phyloP scores from a whole-genome alignment of 2,113 vertebrate species.

The Trichomycterus rosablanca region DNA sequence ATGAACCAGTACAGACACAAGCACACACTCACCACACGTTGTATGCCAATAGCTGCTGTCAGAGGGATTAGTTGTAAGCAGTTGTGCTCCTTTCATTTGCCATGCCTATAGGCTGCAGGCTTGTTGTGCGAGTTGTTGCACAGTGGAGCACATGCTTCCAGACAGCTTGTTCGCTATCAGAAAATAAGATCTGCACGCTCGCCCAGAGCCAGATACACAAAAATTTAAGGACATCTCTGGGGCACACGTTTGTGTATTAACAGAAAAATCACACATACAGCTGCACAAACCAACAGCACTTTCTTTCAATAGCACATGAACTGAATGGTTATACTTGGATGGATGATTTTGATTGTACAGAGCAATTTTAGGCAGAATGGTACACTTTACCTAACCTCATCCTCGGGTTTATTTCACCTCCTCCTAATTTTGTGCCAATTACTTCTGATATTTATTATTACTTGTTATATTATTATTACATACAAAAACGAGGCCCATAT shows the following conservation, averaged over 20 bases:
- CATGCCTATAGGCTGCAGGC: conserved; percentile 33
- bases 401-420: too few relatives aligned
- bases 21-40: conserved; percentile 27
- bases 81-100: conserved; percentile 37
- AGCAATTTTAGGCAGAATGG: too few relatives aligned
- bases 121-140: conserved; percentile 35
- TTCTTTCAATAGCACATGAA: too few relatives aligned
- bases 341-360: too few relatives aligned
- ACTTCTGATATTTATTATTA: conserved; percentile 1
- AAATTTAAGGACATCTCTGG: conserved; percentile 42
- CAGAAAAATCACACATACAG: conserved; percentile 15
- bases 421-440: too few relatives aligned
- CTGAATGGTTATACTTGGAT: too few relatives aligned
- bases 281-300: too few relatives aligned
- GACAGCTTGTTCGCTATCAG: conserved; percentile 46
- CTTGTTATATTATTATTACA: too few relatives aligned
- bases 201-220: conserved; percentile 38
- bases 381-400: too few relatives aligned
- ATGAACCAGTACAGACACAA: neutral
- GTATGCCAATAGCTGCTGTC: conserved; percentile 27
- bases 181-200: conserved; percentile 47
- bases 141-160: conserved; percentile 34
- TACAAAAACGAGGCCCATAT: too few relatives aligned
- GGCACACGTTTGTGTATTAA: conserved; percentile 13
- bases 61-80: conserved; percentile 40